Evolutionary conservation across 2,888 invertebrate genomes (phyloP), one percentile per base, ranked within the genome.

Genomic region (Chymomyza caudatula): DNA sequence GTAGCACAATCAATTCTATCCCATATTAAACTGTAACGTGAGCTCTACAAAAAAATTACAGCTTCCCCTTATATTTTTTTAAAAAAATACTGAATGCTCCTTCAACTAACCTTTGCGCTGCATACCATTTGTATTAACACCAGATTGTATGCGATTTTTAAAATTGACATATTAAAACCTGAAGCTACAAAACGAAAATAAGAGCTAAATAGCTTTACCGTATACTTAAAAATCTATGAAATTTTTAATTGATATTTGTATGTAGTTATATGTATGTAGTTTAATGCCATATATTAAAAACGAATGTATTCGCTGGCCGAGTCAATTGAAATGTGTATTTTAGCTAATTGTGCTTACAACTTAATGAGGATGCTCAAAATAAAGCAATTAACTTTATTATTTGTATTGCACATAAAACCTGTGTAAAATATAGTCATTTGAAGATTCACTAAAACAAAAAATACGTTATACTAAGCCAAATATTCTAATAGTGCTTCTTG

Each of bases 1-100:
- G 42, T 13, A 25, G 37, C 8, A 59, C 70, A 71, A 1, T 65
- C 54, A 4, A 71, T 65, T 15, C 37, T 62, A 0, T 44, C 52
- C 69, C 71, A 71, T 8, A 44, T 44, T n/a, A 65, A 6, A 3
- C 13, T 15, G 0, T 59, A 1, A 13, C 56, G 58, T 52, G 11
- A 22, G 19, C 13, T 57, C 43, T 57, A 22, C 20, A 43, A 23
- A n/a, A 58, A 22, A 5, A 20, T 23, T 15, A 47, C 4, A 43
- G 11, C n/a, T 37, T 37, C n/a, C n/a, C n/a, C n/a, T 15, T 37
- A 0, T 37, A 11, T 37, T 11, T 37, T 4, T 4, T 37, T 37
- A 2, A 37, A 11, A 37, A 2, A 37, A 37, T 1, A 13, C 11
- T 53, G 1, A 23, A 23, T n/a, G 13, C 15, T 15, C 2, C n/a